Conservation (phyloP, 1,140 invertebrate species). For the Drosophila kohkoa region DNA sequence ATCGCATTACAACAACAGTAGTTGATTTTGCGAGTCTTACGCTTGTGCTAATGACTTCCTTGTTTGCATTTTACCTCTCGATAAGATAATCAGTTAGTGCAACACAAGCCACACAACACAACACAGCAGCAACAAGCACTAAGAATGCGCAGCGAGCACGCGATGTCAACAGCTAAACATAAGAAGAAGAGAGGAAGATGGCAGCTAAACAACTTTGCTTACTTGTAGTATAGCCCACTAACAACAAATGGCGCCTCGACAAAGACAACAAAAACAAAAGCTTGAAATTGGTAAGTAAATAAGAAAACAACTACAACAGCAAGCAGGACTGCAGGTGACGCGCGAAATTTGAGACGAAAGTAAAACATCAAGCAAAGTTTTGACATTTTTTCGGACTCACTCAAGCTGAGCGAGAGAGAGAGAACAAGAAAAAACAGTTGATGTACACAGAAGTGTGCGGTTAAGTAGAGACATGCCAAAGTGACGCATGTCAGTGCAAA, state of each 20-base stretch:
- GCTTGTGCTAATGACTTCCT: constrained; percentile 66
- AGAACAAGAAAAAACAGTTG: background rate
- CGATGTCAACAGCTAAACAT: constrained; percentile 45
- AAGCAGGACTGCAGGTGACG: constrained; percentile 26
- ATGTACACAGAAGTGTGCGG: background rate
- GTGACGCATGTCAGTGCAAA: constrained; percentile 49
- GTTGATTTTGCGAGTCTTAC: constrained; percentile 42
- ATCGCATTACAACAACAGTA: constrained; percentile 9
- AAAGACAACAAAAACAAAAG: constrained; percentile 1
- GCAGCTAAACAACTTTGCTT: constrained; percentile 8
- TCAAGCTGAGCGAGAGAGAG: no score
- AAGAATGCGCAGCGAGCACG: constrained; percentile 57
- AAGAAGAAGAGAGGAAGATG: background rate
- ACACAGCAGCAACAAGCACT: background rate
- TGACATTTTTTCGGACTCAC: constrained; percentile 21
- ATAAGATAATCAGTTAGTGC: constrained; percentile 61
- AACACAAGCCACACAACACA: constrained; percentile 28
- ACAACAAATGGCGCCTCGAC: constrained; percentile 60
- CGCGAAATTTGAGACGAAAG: constrained; percentile 36
- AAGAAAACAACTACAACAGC: constrained; percentile 28
- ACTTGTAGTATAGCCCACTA: constrained; percentile 12
- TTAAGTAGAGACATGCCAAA: constrained; percentile 44
- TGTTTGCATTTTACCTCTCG: constrained; percentile 35
- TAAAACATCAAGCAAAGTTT: constrained; percentile 42
- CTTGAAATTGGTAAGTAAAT: constrained; percentile 8